Conservation (phyloP, 2,797 vertebrate species). For the Loriculus beryllinus region DNA sequence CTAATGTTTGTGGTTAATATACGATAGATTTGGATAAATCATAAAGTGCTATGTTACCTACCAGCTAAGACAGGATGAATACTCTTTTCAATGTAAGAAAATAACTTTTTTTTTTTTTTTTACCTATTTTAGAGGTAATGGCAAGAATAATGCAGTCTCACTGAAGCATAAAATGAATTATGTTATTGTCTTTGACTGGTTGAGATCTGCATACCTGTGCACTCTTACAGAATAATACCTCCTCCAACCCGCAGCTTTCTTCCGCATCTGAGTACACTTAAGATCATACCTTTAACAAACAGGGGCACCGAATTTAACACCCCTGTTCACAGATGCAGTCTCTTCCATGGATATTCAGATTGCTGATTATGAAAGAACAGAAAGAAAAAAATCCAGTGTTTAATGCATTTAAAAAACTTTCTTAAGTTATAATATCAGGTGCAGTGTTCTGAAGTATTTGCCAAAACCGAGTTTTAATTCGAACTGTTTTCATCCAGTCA, state of each 20-base stretch:
- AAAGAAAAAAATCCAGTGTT: neutral
- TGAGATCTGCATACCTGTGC: neutral
- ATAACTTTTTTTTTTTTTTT: neutral
- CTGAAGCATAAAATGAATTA: neutral
- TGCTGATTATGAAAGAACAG: neutral
- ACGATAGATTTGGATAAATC: neutral
- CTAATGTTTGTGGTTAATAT: neutral
- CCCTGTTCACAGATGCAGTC: neutral
- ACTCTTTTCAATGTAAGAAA: neutral
- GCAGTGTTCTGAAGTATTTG: neutral
- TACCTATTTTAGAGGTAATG: neutral
- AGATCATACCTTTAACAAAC: neutral
- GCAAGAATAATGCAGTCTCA: neutral
- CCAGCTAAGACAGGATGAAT: neutral
- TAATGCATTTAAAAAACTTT: neutral
- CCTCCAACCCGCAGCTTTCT: neutral
- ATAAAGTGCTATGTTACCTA: accelerated
- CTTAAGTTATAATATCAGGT: neutral
- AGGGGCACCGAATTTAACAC: neutral
- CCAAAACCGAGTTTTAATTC: neutral
- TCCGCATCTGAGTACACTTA: neutral
- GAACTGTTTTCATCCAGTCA: neutral
- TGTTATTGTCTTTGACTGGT: neutral
- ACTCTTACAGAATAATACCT: neutral
- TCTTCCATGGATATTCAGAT: neutral